Percentiles rank a stretch among this genome's conserved stretches.
phyloP scores from a whole-genome alignment of 2,113 vertebrate species.

The Elanoides forficatus region DNA sequence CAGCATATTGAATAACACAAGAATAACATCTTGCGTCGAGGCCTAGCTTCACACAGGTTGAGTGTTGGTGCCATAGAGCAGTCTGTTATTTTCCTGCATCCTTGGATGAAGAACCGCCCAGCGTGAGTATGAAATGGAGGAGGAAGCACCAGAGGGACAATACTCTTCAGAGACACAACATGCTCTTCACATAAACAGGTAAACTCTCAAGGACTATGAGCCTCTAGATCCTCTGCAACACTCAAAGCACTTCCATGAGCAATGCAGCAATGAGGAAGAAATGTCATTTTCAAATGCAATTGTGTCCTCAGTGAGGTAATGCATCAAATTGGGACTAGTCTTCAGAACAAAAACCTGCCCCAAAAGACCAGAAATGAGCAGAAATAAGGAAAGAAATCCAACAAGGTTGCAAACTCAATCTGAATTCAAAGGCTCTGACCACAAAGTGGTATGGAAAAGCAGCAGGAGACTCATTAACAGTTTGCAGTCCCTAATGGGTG shows the following conservation, averaged over 20 bases:
- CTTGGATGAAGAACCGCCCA: background rate
- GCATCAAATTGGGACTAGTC: background rate
- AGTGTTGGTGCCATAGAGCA: background rate
- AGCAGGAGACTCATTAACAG: background rate
- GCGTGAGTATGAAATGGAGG: background rate
- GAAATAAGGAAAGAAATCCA: background rate
- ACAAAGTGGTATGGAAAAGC: background rate
- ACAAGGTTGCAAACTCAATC: background rate
- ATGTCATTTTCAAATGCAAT: background rate
- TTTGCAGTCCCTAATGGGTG: background rate
- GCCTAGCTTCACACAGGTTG: background rate
- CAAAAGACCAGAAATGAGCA: background rate
- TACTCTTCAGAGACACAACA: rapidly evolving
- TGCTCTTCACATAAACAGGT: background rate
- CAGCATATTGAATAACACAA: rapidly evolving
- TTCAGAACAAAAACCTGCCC: background rate
- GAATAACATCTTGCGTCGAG: background rate
- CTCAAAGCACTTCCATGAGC: background rate
- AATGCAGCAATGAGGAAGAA: background rate
- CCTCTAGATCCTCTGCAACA: background rate
- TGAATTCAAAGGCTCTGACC: background rate
- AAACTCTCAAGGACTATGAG: background rate
- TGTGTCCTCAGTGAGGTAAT: background rate
- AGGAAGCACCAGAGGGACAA: background rate
- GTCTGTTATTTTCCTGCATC: background rate